Conservation (phyloP, 2,888 invertebrate species). For the Bombylius major region DNA sequence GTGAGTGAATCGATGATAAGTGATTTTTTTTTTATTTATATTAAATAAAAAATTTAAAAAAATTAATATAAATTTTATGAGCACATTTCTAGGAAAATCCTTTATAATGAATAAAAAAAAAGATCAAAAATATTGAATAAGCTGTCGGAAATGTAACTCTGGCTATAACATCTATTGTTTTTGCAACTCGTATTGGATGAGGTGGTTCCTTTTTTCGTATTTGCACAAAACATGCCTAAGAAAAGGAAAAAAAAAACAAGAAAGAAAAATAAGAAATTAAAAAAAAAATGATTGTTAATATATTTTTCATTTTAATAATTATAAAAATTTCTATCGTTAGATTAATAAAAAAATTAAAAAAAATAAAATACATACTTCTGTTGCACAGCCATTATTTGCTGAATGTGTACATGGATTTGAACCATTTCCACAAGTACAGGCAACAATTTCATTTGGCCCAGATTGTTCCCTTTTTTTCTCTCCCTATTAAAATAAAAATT, state of each 20-base stretch:
- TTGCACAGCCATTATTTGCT: constrained; percentile 74
- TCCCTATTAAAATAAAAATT: constrained; percentile 42
- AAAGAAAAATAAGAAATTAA: background rate
- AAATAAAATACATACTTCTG: constrained; percentile 51
- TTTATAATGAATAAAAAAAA: constrained; percentile 91
- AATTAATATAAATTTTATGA: background rate
- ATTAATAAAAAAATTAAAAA: background rate
- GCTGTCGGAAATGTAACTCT: constrained; percentile 88
- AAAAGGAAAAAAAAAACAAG: constrained; percentile 33
- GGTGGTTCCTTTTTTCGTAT: constrained; percentile 84
- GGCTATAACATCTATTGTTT: constrained; percentile 89
- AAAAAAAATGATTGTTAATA: too few species aligned
- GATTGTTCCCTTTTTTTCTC: constrained; percentile 73
- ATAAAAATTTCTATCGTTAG: background rate
- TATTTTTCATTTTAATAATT: background rate
- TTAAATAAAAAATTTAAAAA: too few species aligned
- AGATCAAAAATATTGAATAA: constrained; percentile 84
- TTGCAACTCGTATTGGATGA: constrained; percentile 84
- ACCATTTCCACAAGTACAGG: constrained; percentile 63
- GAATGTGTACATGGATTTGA: constrained; percentile 77
- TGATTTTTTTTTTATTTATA: too few species aligned
- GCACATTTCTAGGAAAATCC: constrained; percentile 45
- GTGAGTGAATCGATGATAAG: too few species aligned
- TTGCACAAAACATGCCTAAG: constrained; percentile 73
- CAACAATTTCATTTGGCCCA: constrained; percentile 69